phyloP scores from a whole-genome alignment of 2,797 vertebrate species.

The Limosa lapponica region DNA sequence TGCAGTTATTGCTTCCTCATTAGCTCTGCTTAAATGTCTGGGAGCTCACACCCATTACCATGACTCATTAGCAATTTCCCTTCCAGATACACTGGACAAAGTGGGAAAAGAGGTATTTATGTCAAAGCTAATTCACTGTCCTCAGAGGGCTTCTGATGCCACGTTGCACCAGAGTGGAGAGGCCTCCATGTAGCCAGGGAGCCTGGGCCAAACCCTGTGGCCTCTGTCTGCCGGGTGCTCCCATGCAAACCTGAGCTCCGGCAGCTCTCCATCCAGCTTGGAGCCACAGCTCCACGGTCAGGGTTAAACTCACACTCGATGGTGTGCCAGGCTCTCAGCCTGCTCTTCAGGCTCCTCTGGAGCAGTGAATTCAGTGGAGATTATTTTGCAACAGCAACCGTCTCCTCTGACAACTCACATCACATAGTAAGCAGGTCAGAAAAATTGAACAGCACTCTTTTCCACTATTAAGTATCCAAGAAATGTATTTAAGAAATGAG shows the following conservation, averaged over 20 bases:
- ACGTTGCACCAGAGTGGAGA: rapidly evolving
- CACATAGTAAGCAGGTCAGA: not conserved
- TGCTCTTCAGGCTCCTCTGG: not conserved
- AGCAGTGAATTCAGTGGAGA: not conserved
- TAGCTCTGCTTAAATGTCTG: not conserved
- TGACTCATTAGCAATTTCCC: not conserved
- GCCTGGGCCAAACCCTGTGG: not conserved
- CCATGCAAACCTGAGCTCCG: not conserved
- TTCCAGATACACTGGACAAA: not conserved
- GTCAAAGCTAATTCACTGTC: not conserved
- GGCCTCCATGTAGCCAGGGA: not conserved
- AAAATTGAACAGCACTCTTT: conserved; percentile 18
- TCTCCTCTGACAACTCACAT: conserved; percentile 1
- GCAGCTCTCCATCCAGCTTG: not conserved
- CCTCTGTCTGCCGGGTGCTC: rapidly evolving
- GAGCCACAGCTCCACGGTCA: not conserved
- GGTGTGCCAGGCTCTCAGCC: not conserved
- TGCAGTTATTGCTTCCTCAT: not conserved
- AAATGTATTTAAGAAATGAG: conserved; percentile 43
- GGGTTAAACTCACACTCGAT: not conserved
- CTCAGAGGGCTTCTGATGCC: not conserved
- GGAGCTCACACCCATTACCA: not conserved
- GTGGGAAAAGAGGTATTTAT: not conserved
- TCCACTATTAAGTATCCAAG: conserved; percentile 1
- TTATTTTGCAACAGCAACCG: not conserved